phyloP scores from a whole-genome alignment of 2,888 invertebrate species.

The Drosophila buzzatii region DNA sequence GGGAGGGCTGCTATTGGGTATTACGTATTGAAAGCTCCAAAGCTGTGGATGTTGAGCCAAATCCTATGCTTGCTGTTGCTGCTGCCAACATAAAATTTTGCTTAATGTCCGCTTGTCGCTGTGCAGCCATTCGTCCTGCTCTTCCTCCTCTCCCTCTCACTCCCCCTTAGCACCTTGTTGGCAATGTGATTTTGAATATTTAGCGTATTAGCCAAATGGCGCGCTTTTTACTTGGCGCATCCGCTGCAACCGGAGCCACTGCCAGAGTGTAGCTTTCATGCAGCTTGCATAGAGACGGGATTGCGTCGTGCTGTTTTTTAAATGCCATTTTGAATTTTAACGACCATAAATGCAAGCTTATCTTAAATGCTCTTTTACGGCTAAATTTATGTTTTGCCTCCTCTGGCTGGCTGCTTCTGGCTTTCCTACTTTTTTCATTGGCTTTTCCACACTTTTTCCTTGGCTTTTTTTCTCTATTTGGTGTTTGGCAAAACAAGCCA shows the following conservation, averaged over 20 bases:
- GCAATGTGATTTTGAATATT: constrained; percentile 81
- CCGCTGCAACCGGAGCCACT: constrained; percentile 61
- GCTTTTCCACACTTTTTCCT: not conserved
- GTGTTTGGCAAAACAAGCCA: constrained; percentile 30
- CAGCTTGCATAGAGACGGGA: constrained; percentile 45
- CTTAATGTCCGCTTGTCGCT: constrained; percentile 58
- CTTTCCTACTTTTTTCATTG: not conserved
- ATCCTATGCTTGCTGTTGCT: constrained; percentile 15
- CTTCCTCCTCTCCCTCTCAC: too few species aligned
- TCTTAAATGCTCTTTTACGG: constrained; percentile 81
- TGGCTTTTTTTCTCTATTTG: not conserved
- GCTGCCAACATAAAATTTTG: constrained; percentile 72
- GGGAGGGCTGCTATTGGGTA: constrained; percentile 21
- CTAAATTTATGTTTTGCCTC: constrained; percentile 68
- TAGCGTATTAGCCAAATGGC: constrained; percentile 81
- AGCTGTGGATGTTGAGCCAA: constrained; percentile 5
- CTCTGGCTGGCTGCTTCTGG: constrained; percentile 8
- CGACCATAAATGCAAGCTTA: constrained; percentile 81
- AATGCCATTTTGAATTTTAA: constrained; percentile 81
- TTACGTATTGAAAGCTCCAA: constrained; percentile 20
- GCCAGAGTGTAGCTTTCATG: constrained; percentile 36
- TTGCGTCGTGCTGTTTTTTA: constrained; percentile 63
- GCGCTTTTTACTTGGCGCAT: constrained; percentile 77
- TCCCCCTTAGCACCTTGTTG: not conserved
- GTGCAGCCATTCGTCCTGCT: constrained; percentile 11